A percentile compares a stretch with the other conserved stretches of the same genome.
phyloP scores from a whole-genome alignment of 2,888 invertebrate genomes.

The Diloba caeruleocephala region DNA sequence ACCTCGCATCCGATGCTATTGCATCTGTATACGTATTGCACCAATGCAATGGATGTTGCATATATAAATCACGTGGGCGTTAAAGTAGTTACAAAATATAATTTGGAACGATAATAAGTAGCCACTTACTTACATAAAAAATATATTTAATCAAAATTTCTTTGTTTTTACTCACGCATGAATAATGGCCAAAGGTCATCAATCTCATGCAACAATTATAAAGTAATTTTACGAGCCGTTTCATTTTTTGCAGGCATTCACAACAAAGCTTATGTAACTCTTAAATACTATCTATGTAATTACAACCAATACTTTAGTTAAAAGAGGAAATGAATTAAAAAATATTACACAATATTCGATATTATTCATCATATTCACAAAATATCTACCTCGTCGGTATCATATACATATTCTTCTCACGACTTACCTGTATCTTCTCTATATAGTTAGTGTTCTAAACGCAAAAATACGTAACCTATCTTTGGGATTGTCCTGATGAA shows the following conservation, averaged over 20 bases:
- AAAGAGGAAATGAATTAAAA: conserved; percentile 43
- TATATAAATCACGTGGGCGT: conserved; percentile 27
- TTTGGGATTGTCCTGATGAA: no score
- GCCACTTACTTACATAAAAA: conserved; percentile 4
- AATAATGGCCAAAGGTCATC: conserved; percentile 41
- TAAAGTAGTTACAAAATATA: conserved; percentile 35
- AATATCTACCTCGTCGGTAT: no score
- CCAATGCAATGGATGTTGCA: conserved; percentile 53
- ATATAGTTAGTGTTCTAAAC: no score
- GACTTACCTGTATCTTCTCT: no score
- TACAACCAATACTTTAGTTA: conserved; percentile 4
- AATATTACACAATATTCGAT: conserved; percentile 29
- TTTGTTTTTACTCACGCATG: conserved; percentile 18
- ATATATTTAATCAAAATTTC: conserved; percentile 5
- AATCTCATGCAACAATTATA: conserved; percentile 44
- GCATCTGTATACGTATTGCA: conserved; percentile 50
- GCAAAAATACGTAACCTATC: no score
- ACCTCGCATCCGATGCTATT: conserved; percentile 54
- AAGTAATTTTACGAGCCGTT: conserved; percentile 45
- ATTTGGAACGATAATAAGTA: conserved; percentile 1
- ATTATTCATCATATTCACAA: no score
- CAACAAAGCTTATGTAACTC: conserved; percentile 41
- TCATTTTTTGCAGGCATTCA: conserved; percentile 47
- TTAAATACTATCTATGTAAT: conserved; percentile 1
- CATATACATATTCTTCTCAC: no score